Evolutionary conservation across 1,140 invertebrate genomes (phyloP), one percentile per base, ranked within the genome.

Genomic region (Ridgeia piscesae): DNA sequence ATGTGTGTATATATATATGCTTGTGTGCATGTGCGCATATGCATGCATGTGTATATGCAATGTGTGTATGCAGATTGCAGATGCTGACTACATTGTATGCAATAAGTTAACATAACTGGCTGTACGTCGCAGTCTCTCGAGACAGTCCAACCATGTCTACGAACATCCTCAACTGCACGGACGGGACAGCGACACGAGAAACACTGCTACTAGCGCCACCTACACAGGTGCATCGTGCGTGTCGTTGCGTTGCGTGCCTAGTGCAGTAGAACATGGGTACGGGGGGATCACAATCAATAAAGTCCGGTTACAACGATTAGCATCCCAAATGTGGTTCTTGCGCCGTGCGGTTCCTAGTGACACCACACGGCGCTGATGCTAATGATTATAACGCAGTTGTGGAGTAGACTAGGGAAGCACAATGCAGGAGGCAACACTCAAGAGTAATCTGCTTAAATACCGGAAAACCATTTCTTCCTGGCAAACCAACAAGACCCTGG

Each of bases 381-480:
- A 77, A 77, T 77, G 58, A 21, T 77, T 77, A 77, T 77, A 77
- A 77, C 58, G 4, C 58, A 77, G 58, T 50, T 8, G 48, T 77
- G 58, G 58, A 11, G 58, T 77, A n/a, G n/a, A n/a, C 58, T 77
- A 77, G 58, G 27, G 58, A 31, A 77, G 58, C 58, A 77, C 58
- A 77, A 77, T 77, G 58, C 58, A 90, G 89, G 33, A 90, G 35
- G 34, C 89, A 90, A 90, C 34, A 90, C 33, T 17, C 31, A 90
- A 21, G 34, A 90, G 33, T 34, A 34, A 90, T 90, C 35, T 34
- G 89, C 89, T 90, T 90, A 90, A 35, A 90, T 90, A 90, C 89
- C 89, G 89, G 89, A 90, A 90, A 90, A 90, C 89, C 89, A 90
- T 90, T 90, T 90, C 89, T 90, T 90, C 89, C 89, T 90, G 89